These are phyloP conservation scores for Alaudala cheleensis DNA, from an alignment of 2,113 vertebrate genomes.

Conservation along the genomic window DNA sequence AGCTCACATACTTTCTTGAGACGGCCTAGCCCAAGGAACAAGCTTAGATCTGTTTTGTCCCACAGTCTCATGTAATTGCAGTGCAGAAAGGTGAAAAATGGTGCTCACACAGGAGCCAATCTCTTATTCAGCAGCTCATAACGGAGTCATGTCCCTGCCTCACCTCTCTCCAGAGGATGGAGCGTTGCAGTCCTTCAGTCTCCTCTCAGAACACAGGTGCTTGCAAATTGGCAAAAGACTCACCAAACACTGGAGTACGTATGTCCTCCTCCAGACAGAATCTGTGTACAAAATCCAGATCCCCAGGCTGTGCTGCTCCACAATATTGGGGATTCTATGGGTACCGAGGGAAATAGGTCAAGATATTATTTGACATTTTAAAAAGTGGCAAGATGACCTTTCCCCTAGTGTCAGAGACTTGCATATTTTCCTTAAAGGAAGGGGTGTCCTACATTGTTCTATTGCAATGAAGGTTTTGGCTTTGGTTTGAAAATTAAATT, in stretches of 20 bases:
- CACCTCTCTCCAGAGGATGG: neutral
- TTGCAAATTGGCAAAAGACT: neutral
- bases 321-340: neutral
- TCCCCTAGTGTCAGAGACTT: neutral
- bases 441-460: rapidly evolving
- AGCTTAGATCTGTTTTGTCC: neutral
- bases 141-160: neutral
- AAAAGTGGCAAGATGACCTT: neutral
- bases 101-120: too few relatives aligned
- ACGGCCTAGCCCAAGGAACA: neutral
- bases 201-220: neutral
- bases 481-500: neutral
- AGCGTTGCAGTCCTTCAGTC: neutral
- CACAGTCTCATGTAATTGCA: neutral
- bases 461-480: neutral
- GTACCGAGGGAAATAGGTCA: neutral
- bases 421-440: neutral
- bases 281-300: neutral
- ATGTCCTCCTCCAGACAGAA: neutral
- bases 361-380: neutral
- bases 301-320: neutral
- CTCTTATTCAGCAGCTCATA: neutral
- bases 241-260: neutral
- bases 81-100: neutral
- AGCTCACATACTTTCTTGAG: neutral